Percentiles rank a stretch among this genome's conserved stretches.
Evolutionary conservation across 2,888 invertebrate species (phyloP).

Genomic region (Eudemis profundana): DNA sequence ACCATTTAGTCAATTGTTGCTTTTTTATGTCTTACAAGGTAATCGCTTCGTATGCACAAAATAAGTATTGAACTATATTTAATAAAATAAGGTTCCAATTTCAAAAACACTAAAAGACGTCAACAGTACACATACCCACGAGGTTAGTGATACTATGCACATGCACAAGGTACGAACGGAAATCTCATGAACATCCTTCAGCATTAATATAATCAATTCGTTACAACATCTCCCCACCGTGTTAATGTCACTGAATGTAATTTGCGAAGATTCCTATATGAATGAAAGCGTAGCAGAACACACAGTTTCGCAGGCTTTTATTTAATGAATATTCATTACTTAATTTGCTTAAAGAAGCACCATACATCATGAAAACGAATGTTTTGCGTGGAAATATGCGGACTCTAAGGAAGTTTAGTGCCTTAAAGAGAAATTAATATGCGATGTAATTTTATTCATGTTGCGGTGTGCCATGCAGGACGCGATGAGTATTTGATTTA

Average conservation of each 20-base stretch:
- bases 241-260: slow-evolving; percentile 22
- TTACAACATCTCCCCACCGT: neutral
- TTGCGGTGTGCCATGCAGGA: slow-evolving; percentile 30
- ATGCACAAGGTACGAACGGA: neutral
- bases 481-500: slow-evolving; percentile 34
- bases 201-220: slow-evolving; percentile 7
- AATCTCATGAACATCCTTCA: neutral
- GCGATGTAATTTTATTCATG: slow-evolving; percentile 48
- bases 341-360: slow-evolving; percentile 75
- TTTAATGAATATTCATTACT: slow-evolving; percentile 76
- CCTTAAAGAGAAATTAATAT: slow-evolving; percentile 61
- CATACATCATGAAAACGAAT: slow-evolving; percentile 70
- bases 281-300: slow-evolving; percentile 58
- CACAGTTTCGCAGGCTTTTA: slow-evolving; percentile 64
- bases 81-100: too few species aligned
- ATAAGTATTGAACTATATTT: too few species aligned
- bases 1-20: too few species aligned
- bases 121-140: neutral
- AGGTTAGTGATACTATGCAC: neutral
- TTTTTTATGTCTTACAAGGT: too few species aligned
- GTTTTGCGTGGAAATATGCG: slow-evolving; percentile 56
- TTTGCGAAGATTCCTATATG: slow-evolving; percentile 34
- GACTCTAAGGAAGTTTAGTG: slow-evolving; percentile 55
- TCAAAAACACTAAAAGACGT: too few species aligned
- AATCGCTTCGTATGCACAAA: too few species aligned